A percentile compares a stretch with the other conserved stretches of the same genome.
These are phyloP conservation scores for Periphyllus acericola DNA, from an alignment of 2,888 invertebrate genomes.

Conservation along the genomic window DNA sequence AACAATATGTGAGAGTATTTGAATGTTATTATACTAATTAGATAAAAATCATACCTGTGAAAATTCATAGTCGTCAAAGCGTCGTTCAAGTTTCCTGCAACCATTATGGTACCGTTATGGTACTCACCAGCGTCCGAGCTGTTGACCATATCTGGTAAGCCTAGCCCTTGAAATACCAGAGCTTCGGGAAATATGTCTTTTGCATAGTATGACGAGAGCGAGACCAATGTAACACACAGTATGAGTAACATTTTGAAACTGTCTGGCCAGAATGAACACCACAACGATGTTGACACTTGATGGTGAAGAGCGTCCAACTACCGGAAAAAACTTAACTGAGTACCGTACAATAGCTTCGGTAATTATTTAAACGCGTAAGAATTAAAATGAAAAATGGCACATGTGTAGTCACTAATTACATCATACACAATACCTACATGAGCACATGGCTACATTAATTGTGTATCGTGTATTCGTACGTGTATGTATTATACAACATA, in stretches of 20 bases:
- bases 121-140: not conserved
- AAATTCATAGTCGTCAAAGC: constrained; percentile 49
- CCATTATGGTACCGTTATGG: not conserved
- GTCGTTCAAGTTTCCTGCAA: constrained; percentile 34
- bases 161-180: constrained; percentile 31
- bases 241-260: constrained; percentile 25
- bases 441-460: no score
- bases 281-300: not conserved
- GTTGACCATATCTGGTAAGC: constrained; percentile 28
- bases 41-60: constrained; percentile 43
- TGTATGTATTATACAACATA: not conserved
- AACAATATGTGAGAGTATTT: no score
- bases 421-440: no score
- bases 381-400: not conserved
- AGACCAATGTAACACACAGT: not conserved
- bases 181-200: constrained; percentile 22
- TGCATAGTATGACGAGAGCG: not conserved
- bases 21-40: no score
- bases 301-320: not conserved
- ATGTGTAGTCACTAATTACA: no score
- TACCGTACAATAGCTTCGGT: not conserved
- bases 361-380: not conserved
- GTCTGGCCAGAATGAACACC: not conserved
- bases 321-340: constrained; percentile 16
- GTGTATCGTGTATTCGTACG: not conserved